Percentiles rank a stretch among this genome's conserved stretches.
These are phyloP conservation scores for Gorsachius magnificus DNA, from an alignment of 2,797 vertebrate species.

Conservation along the genomic window DNA sequence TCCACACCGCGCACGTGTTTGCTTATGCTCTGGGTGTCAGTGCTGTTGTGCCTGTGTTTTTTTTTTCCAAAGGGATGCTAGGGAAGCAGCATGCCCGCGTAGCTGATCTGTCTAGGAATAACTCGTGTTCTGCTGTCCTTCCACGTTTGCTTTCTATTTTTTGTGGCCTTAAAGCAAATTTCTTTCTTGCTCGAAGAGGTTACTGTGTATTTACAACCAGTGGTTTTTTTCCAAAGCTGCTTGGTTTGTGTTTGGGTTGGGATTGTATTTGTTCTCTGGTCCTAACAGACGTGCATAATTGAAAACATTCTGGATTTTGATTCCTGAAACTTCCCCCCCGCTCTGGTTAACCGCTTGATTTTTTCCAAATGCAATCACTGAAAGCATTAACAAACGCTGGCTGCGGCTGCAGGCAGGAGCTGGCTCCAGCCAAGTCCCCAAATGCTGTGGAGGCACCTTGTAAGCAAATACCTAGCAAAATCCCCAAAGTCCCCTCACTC, in stretches of 20 bases:
- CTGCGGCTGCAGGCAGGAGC: slow-evolving; percentile 34
- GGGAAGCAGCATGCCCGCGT: slow-evolving; percentile 21
- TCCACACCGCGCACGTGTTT: not conserved
- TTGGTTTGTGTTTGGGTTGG: slow-evolving; percentile 64
- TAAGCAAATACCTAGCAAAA: not conserved
- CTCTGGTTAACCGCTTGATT: slow-evolving; percentile 77
- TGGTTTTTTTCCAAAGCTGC: slow-evolving; percentile 43
- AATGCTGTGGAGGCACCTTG: slow-evolving; percentile 42
- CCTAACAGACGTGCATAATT: slow-evolving; percentile 64
- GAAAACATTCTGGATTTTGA: slow-evolving; percentile 68
- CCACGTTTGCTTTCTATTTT: slow-evolving; percentile 21
- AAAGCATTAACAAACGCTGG: slow-evolving; percentile 55
- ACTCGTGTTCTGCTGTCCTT: slow-evolving; percentile 12
- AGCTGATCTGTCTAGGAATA: slow-evolving; percentile 38
- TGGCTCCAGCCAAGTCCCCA: slow-evolving; percentile 5
- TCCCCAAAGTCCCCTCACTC: not conserved
- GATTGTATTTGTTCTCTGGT: slow-evolving; percentile 46
- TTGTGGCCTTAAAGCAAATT: slow-evolving; percentile 37
- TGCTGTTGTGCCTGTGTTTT: slow-evolving; percentile 18
- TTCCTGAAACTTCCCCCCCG: slow-evolving; percentile 54
- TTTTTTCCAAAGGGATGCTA: not conserved
- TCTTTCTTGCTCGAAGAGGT: slow-evolving; percentile 15
- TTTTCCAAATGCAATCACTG: slow-evolving; percentile 75
- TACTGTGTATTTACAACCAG: slow-evolving; percentile 37
- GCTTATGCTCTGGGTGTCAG: slow-evolving; percentile 41